Evolutionary conservation across 2,797 vertebrate genomes (phyloP), one percentile per base, ranked within the genome.

Genomic region (Poecilia picta): DNA sequence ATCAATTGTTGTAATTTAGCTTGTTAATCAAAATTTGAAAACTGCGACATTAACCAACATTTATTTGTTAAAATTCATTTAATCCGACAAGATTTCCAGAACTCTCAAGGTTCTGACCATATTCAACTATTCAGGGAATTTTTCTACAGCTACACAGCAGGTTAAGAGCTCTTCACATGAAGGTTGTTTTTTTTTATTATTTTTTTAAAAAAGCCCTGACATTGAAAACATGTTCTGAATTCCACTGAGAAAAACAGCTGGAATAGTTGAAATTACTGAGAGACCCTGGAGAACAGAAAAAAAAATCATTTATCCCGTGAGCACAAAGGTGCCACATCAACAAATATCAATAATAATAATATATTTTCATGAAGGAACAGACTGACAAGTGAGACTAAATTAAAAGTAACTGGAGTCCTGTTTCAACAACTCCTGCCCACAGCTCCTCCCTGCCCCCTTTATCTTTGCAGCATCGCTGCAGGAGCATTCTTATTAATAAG

Each of bases 341-440:
- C 18, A 68, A 25, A 12, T 41, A 12, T 23, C 36, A 25, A 5
- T 23, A 25, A 41, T 68, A 41, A 33, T 33, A 62, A 62, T 33
- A 33, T 41, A 68, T 66, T 74, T 31, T 23, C 7, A 31, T 39
- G 12, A 79, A 72, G 28, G 57, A 77, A 77, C 45, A 75, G 74
- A 77, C 10, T 20, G 59, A 72, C 46, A 82, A 76, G 73, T 72
- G 31, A n/a, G 33, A 8, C 28, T 12, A 31, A 33, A 57, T 51
- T 36, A 73, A 81, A 84, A 51, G 33, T 47, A 57, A 72, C 8
- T 51, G 16, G 59, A 85, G 72, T 71, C 11, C 72, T 73, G 45
- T 43, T 75, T 73, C 78, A 83, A 74, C 45, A 76, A 68, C 62
- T 76, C 39, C 25, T 70, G 33, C 43, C 47, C 55, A 71, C 15